Percentiles rank a stretch among this genome's conserved stretches.
phyloP scores from a whole-genome alignment of 2,888 invertebrate species.

The Macrosiphum euphorbiae region DNA sequence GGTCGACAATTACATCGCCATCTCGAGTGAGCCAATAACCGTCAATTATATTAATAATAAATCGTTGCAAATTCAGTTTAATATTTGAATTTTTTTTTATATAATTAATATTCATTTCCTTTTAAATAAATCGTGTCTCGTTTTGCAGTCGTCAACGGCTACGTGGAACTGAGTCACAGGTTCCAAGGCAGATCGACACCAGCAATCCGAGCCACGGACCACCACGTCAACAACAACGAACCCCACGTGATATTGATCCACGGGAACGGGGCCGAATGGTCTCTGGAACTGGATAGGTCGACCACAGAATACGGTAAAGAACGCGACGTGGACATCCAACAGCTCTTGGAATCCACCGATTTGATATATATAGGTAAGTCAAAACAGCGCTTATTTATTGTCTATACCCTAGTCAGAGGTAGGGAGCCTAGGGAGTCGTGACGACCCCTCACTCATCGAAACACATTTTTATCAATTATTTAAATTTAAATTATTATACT shows the following conservation, averaged over 20 bases:
- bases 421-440: background rate
- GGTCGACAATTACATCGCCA: conserved; percentile 81
- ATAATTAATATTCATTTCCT: background rate
- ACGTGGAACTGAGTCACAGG: conserved; percentile 85
- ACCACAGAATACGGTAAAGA: conserved; percentile 73
- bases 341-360: conserved; percentile 81
- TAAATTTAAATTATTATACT: too few relatives aligned
- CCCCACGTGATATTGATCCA: conserved; percentile 83
- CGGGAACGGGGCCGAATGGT: conserved; percentile 76
- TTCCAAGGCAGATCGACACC: conserved; percentile 77
- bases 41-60: background rate
- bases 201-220: conserved; percentile 76
- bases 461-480: background rate
- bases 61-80: background rate
- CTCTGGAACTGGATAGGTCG: conserved; percentile 80
- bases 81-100: background rate
- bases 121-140: background rate
- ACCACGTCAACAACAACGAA: conserved; percentile 82
- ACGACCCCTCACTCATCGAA: background rate
- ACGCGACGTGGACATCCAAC: conserved; percentile 75
- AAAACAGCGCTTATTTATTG: background rate
- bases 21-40: conserved; percentile 73
- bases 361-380: conserved; percentile 84
- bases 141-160: conserved; percentile 78
- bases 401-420: background rate